phyloP scores from a whole-genome alignment of 2,113 vertebrate species.

The Charina bottae region DNA sequence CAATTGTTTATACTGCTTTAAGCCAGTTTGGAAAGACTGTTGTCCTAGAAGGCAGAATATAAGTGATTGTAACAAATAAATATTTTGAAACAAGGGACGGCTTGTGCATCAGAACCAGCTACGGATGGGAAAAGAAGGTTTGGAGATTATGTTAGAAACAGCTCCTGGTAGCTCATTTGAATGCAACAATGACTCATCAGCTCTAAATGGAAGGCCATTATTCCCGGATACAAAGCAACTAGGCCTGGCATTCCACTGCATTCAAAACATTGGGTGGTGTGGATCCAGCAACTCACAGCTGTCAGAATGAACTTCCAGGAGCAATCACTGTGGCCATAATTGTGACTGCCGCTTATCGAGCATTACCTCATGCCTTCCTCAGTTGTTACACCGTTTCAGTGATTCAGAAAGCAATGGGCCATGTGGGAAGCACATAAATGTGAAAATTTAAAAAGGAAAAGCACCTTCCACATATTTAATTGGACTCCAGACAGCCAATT shows the following conservation, averaged over 20 bases:
- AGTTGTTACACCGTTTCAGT: background rate
- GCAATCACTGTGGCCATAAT: background rate
- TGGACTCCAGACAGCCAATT: constrained; percentile 47
- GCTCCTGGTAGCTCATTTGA: background rate
- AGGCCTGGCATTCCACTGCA: constrained; percentile 3
- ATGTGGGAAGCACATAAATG: background rate
- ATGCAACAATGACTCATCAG: background rate
- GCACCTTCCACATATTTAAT: constrained; percentile 43
- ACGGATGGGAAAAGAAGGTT: background rate
- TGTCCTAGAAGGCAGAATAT: background rate
- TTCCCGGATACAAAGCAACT: background rate
- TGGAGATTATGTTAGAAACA: background rate
- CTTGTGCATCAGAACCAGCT: background rate
- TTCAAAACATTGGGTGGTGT: background rate
- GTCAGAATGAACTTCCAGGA: constrained; percentile 1
- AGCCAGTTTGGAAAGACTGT: background rate
- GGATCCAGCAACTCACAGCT: background rate
- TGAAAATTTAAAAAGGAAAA: background rate
- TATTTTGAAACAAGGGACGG: background rate
- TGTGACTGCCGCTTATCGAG: background rate
- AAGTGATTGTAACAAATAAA: background rate
- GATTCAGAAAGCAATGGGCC: background rate
- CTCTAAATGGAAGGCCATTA: background rate
- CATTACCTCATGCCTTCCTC: background rate
- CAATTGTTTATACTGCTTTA: background rate